Base-by-base conservation (phyloP, 2,113 vertebrate species). In the Piliocolobus tephrosceles region DNA sequence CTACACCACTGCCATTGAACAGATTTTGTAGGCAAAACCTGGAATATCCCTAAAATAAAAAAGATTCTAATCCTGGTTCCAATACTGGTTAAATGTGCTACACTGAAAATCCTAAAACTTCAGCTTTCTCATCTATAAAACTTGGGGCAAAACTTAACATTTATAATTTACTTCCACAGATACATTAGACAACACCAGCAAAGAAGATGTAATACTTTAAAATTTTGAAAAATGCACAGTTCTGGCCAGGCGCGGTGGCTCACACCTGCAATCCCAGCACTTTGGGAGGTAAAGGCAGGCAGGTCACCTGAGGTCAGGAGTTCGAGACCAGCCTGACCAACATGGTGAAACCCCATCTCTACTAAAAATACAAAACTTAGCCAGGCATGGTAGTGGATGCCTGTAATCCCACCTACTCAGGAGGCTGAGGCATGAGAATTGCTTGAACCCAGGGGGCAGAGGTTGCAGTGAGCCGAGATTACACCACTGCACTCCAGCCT, bases 161-260 rank as follows among this genome's bases (percentile, higher is more conserved):
- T 81, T 75, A 25, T 50, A 64, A 38, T 89, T 83, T 32, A 52
- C 32, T 85, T 73, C 32, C 47, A 76, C 55, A 88, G 76, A 52
- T 84, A 70, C 84, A 61, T 85, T n/a, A 85, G 78, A 83, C 57
- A 73, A 89, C 8, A 57, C n/a, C 38, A 95, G 89, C 30, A 95
- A 80, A 94, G 17, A 97, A 91, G 89, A n/a, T 72, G 8, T 43
- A 80, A 72, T 50, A 58, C 40, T 89, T 93, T 3, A 35, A 73
- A 80, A 52, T 79, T 94, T 70, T 32, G 23, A 23, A 68, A 94
- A 78, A 85, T 64, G 8, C 35, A 20, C 6, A 68, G 32, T 68
- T 68, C 30, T 30, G 27, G 27, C 61, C 30, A 13, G 61, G 27
- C 0, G 5, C 2, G 2, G 61, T 64, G 27, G 61, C 61, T 64